Evolutionary conservation across 2,113 vertebrate genomes (phyloP).

Genomic region (Lanius ludovicianus): DNA sequence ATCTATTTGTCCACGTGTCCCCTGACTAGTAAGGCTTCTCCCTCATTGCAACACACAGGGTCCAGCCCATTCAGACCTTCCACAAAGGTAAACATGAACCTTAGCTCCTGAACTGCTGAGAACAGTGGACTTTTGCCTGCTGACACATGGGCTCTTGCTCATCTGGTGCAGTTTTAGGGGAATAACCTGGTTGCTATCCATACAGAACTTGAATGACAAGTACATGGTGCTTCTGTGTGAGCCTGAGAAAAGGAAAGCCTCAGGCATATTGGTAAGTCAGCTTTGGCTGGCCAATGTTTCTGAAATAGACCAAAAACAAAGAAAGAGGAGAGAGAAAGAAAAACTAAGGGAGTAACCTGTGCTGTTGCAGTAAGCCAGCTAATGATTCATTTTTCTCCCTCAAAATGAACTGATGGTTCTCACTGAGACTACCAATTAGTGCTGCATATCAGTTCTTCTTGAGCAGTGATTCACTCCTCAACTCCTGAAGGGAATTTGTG

Average conservation of each 20-base stretch:
- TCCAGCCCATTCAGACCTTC: background rate
- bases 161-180: background rate
- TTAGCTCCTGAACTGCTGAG: background rate
- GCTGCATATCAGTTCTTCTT: background rate
- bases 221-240: background rate
- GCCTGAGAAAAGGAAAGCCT: background rate
- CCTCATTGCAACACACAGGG: background rate
- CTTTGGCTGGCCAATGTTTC: background rate
- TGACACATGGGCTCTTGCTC: background rate
- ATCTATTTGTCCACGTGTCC: background rate
- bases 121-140: background rate
- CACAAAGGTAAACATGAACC: conserved; percentile 43
- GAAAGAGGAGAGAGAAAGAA: background rate
- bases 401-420: background rate
- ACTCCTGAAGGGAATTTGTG: background rate
- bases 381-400: background rate
- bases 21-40: background rate
- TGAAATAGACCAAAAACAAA: background rate
- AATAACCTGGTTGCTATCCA: background rate
- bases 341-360: background rate
- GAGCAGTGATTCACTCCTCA: background rate
- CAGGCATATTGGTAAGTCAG: background rate
- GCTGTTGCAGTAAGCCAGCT: background rate
- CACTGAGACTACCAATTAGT: background rate
- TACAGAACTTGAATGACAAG: background rate